phyloP scores from a whole-genome alignment of 2,888 invertebrate species.

The Fabriciana adippe region DNA sequence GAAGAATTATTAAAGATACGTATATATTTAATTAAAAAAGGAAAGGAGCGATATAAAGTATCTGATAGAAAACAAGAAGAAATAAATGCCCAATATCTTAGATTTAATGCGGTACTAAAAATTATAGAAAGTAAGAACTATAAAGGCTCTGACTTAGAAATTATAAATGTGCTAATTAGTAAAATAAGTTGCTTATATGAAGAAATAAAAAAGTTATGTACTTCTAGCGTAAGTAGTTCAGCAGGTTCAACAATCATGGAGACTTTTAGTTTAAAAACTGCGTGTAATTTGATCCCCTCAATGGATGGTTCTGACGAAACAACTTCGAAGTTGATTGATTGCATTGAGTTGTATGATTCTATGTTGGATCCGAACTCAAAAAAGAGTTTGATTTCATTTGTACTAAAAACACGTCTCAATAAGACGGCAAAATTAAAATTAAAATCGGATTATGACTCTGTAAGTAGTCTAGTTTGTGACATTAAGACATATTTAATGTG shows the following conservation, averaged over 20 bases:
- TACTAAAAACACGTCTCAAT: slow-evolving; percentile 2
- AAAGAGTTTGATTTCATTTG: slow-evolving; percentile 4
- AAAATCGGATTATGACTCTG: slow-evolving; percentile 4
- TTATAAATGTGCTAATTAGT: background rate
- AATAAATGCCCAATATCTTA: too few species aligned
- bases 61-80: too few species aligned
- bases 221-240: slow-evolving; percentile 3
- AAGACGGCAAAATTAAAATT: background rate
- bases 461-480: slow-evolving; percentile 2
- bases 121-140: too few species aligned
- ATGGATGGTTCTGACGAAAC: slow-evolving; percentile 5
- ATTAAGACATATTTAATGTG: slow-evolving; percentile 4
- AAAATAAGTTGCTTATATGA: slow-evolving; percentile 2
- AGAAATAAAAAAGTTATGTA: slow-evolving; percentile 7
- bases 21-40: too few species aligned
- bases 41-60: too few species aligned
- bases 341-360: slow-evolving; percentile 6
- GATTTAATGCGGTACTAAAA: too few species aligned
- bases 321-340: slow-evolving; percentile 4
- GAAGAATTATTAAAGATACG: too few species aligned
- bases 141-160: too few species aligned
- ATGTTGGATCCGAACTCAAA: slow-evolving; percentile 2
- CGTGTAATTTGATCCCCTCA: slow-evolving; percentile 7
- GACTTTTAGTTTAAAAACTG: slow-evolving; percentile 7
- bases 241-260: background rate